Base-by-base conservation (phyloP, 1,140 invertebrate genomes). In the Plectrocnemia conspersa region DNA sequence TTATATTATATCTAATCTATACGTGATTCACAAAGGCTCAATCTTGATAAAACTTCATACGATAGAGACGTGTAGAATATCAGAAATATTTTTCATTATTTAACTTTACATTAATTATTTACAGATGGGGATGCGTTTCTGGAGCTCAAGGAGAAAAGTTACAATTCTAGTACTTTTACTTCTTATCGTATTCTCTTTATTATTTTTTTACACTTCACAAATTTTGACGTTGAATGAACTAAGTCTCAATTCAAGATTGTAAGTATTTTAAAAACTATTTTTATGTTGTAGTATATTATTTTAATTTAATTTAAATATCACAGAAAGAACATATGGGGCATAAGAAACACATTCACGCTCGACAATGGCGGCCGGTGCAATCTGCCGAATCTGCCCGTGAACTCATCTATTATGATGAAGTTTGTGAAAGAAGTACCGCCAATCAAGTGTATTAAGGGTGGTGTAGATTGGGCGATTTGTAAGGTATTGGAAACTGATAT, bases 281-380 rank as follows among this genome's bases (percentile, higher is more conserved):
- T 23, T 9, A 9, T 29, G 1, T 29, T 15, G 3, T 2, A 40
- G 21, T 10, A 40, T 5, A 40, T 3, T 15, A 2, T 19, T 23
- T 4, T 36, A 16, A 5, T 21, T 41, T 7, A 11, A 41, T 42
- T 7, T n/a, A n/a, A n/a, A n/a, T n/a, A 40, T 52, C 44, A 9
- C 44, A 61, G 59, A 6, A 50, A 54, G 40, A 57, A 47, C 24
- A 25, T 58, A 33, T 44, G 36, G 19, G 24, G 46, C 3, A 38
- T 61, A 21, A 44, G 41, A 13, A 52, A 58, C 47, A 61, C 55
- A 19, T 45, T 61, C 13, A 15, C 58, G 15, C 50, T 32, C 23
- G 59, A 61, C 27, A 55, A 52, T 7, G 59, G 55, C 16, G 41
- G 59, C 5, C 45, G 32, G 11, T 61, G 59, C 32, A 61, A 57